These are phyloP conservation scores for Zosterops pallidus DNA, from an alignment of 2,113 vertebrate species.

Conservation along the genomic window DNA sequence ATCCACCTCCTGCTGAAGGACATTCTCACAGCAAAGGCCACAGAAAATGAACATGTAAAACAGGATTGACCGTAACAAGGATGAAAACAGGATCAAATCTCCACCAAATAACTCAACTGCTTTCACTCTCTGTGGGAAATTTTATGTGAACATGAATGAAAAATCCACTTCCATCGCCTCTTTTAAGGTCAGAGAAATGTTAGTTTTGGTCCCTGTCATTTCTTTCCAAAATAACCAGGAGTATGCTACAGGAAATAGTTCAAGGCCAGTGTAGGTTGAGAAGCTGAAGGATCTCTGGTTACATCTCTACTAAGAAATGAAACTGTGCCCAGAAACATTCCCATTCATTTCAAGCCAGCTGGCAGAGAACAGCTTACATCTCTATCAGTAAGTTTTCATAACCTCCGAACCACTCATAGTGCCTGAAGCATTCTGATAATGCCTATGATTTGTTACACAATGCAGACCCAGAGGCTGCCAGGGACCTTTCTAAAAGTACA, in stretches of 20 bases:
- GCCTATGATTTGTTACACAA: background rate
- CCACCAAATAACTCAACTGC: background rate
- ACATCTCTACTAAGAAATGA: background rate
- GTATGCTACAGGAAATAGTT: background rate
- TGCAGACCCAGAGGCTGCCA: background rate
- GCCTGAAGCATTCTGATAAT: background rate
- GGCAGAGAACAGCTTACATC: conserved; percentile 21
- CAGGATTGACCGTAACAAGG: background rate
- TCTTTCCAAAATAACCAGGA: background rate
- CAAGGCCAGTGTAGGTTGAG: background rate
- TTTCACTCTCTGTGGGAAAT: background rate
- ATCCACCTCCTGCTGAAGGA: background rate
- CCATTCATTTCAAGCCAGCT: conserved; percentile 42
- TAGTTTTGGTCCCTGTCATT: background rate
- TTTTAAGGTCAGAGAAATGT: background rate
- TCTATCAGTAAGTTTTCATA: background rate
- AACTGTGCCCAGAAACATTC: conserved; percentile 27
- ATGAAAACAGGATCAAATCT: background rate
- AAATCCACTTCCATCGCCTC: background rate
- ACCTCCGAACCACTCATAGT: background rate
- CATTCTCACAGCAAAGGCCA: background rate
- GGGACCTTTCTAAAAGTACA: background rate
- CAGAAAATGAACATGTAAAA: background rate
- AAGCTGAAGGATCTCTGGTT: background rate
- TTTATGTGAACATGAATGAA: background rate